Percentiles rank a stretch among this genome's conserved stretches.
These are phyloP conservation scores for Hemibagrus wyckioides DNA, from an alignment of 2,113 vertebrate species.

Conservation along the genomic window DNA sequence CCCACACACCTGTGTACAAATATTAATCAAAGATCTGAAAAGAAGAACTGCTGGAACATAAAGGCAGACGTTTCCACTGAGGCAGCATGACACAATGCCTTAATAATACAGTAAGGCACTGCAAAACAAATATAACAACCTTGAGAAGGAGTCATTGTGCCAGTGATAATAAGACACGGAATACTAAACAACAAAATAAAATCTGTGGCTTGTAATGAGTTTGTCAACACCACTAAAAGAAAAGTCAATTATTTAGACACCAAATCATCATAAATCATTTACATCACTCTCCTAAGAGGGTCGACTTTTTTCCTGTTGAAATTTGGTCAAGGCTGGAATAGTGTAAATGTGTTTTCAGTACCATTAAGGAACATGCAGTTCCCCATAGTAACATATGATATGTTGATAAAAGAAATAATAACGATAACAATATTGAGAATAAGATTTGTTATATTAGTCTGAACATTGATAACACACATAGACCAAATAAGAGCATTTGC, in stretches of 20 bases:
- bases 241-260: neutral
- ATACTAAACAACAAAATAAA: slow-evolving; percentile 13
- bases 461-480: slow-evolving; percentile 10
- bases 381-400: neutral
- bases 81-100: neutral
- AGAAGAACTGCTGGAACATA: slow-evolving; percentile 1
- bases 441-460: slow-evolving; percentile 17
- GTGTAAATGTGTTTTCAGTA: neutral
- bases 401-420: neutral
- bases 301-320: neutral
- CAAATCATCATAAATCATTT: neutral
- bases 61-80: neutral
- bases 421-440: neutral
- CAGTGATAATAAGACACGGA: neutral
- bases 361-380: neutral
- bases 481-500: slow-evolving; percentile 26
- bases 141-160: neutral
- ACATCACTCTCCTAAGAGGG: neutral
- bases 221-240: too few species aligned
- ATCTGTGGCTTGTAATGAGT: neutral
- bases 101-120: neutral
- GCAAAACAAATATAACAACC: slow-evolving; percentile 6
- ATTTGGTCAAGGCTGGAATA: neutral
- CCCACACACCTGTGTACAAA: slow-evolving; percentile 36
- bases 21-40: slow-evolving; percentile 26